Evolutionary conservation across 2,113 vertebrate genomes (phyloP), one percentile per base, ranked within the genome.

Genomic region (Romanogobio albipinnatus): DNA sequence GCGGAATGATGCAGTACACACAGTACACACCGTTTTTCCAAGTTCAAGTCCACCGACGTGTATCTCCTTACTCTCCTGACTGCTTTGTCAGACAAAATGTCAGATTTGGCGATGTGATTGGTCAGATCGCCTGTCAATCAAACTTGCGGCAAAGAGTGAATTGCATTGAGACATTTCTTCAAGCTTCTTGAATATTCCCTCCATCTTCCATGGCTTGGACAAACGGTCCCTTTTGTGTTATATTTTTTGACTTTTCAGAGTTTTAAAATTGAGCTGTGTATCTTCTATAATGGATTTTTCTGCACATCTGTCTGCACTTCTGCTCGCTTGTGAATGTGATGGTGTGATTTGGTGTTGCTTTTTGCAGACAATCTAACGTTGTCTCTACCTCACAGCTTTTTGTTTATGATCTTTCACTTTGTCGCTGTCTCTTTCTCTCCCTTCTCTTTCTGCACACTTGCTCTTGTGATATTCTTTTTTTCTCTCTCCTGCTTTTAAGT

Each of bases 391-490:
- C 22, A 45, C 11, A 78, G 36, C 11, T 78, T 14, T 61, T 45
- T 61, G 10, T 61, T 39, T 59, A 13, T 14, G 19, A 78, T 71
- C 74, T 83, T 51, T 77, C 61, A 47, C 33, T 82, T n/a, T 70
- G 56, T 82, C 58, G 26, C 85, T 53, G 58, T 51, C 19, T 39
- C 62, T 83, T 76, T 71, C 43, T 53, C 45, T 39, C 58, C 45
- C 39, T 73, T 56, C 53, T 78, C 33, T 78, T 78, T 78, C 22
- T 43, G 36, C 76, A 61, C 33, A 61, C 76, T 61, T 39, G 56
- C 22, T 78, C 56, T 78, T 49, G 71, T 78, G 76, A 78, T 61
- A 59, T 77, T 77, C 19, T 75, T 43, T 47, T 24, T 47, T 13
- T 15, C n/a, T 58, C n/a, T 58, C 68, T 73, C 49, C 58, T 36